Base-by-base conservation (phyloP, 2,888 invertebrate species). In the Rhogogaster chlorosoma region DNA sequence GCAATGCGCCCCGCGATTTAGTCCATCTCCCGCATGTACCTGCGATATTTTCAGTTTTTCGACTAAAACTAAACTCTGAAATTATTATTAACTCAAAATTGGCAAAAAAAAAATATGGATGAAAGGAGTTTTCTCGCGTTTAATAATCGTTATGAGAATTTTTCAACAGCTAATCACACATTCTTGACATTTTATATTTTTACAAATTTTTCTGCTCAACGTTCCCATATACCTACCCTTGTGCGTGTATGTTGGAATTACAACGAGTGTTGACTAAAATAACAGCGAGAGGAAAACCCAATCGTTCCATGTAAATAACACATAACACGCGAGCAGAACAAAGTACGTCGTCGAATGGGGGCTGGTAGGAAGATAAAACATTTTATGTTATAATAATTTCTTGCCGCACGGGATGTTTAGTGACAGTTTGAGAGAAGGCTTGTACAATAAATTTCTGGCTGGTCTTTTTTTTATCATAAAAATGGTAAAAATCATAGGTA, bases 321-420 rank as follows among this genome's bases (percentile, higher is more conserved):
- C 26, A 18, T 67, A 67, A 15, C 22, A 67, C 67, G 26, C 67
- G 29, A 67, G 67, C 32, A 32, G 67, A 32, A 67, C 67, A 32
- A 67, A 67, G 45, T 45, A 15, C 67, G 6, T 4, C 53, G 6
- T 32, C 32, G 0, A 32, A 26, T 32, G 26, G 15, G 67, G 67
- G 18, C 3, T 32, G 32, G 18, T 0, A 32, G 67, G 10, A 67
- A 32, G 67, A 67, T 67, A 32, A 67, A 67, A 67, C 32, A 67
- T 67, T 67, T 67, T 67, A 67, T 67, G 67, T 29, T 32, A 67
- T 32, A 67, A 67, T 67, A 67, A 67, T 67, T 67, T 67, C 32
- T 67, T 67, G 67, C 29, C 32, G 18, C 32, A 67, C 67, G 32
- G 67, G 67, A 32, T 67, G 67, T 67, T 18, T 32, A 32, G 67